Base-by-base conservation (phyloP, 2,113 vertebrate genomes). In the Pelusios castaneus region DNA sequence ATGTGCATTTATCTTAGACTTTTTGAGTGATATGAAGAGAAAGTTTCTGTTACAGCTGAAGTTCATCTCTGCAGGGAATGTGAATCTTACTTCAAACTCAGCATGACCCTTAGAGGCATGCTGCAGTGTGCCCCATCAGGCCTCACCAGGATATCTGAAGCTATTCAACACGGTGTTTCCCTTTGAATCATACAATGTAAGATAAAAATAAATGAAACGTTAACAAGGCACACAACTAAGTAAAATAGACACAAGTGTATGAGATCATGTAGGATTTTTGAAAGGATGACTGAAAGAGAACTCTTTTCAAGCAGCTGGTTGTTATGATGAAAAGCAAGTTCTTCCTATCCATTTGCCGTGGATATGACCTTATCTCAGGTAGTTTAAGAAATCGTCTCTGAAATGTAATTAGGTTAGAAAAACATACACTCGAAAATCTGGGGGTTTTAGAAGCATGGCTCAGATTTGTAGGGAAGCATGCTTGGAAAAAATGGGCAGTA, bases 331-430 rank as follows among this genome's bases (percentile, higher is more conserved):
- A 96, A 96, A 83, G n/a, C 78, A 94, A 94, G 78, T 43, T 94
- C 54, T 76, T 92, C 75, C 94, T 91, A 45, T 83, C 60, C 60
- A 41, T 88, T 95, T 90, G 79, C 41, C 80, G 34, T 91, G 94
- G 95, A 91, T 96, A 87, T 92, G 95, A 95, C 89, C 84, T 96
- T 95, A 96, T 95, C 81, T 95, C 95, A 97, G 84, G 89, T 95
- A 89, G 84, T 88, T 97, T 94, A 89, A 96, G 86, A 80, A 96
- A 95, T 91, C 34, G 0, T 55, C 78, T 95, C 9, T 8, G 78
- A 97, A 97, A 95, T 76, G 43, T 91, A 97, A 97, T 96, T 94
- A 93, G 27, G 85, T 89, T 93, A 88, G 91, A 87, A 96, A 96
- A 97, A 89, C 63, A 94, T 5, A n/a, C 34, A 84, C 41, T 81